Conservation (phyloP, 1,140 invertebrate species). For the Harpegnathos saltator region DNA sequence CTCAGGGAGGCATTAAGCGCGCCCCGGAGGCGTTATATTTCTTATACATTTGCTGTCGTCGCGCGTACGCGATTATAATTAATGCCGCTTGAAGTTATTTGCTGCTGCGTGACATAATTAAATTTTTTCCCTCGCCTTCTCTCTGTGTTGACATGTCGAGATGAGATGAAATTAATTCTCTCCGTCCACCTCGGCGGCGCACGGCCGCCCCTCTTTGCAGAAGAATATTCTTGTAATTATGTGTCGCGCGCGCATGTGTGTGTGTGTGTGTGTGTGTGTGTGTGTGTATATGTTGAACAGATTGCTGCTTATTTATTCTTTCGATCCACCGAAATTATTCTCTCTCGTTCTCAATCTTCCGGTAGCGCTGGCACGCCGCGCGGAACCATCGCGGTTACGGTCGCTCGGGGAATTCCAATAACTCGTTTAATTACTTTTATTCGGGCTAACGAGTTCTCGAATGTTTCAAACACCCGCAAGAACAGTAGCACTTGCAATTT, state of each 20-base stretch:
- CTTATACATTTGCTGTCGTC: not conserved
- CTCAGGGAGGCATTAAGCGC: not conserved
- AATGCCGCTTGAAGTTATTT: not conserved
- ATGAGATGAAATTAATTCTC: not conserved
- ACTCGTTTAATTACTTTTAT: too few species aligned
- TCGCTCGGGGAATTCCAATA: not conserved
- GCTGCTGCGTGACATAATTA: not conserved
- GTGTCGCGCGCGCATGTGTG: too few species aligned
- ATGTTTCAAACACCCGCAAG: conserved; percentile 22
- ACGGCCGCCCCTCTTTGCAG: too few species aligned
- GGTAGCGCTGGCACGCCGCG: not conserved
- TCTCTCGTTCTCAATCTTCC: too few species aligned
- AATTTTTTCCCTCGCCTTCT: not conserved
- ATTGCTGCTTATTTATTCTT: too few species aligned
- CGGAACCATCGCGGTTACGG: not conserved
- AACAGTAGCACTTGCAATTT: conserved; percentile 39
- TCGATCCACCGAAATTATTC: too few species aligned
- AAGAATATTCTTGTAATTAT: not conserved
- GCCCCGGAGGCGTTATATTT: not conserved
- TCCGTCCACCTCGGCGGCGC: too few species aligned
- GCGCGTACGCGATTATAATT: not conserved
- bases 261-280: too few species aligned
- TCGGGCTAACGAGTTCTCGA: conserved; percentile 26
- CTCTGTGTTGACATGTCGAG: not conserved
- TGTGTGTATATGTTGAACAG: too few species aligned